Evolutionary conservation across 2,888 invertebrate species (phyloP), one percentile per base, ranked within the genome.

Genomic region (Mimachlamys varia): DNA sequence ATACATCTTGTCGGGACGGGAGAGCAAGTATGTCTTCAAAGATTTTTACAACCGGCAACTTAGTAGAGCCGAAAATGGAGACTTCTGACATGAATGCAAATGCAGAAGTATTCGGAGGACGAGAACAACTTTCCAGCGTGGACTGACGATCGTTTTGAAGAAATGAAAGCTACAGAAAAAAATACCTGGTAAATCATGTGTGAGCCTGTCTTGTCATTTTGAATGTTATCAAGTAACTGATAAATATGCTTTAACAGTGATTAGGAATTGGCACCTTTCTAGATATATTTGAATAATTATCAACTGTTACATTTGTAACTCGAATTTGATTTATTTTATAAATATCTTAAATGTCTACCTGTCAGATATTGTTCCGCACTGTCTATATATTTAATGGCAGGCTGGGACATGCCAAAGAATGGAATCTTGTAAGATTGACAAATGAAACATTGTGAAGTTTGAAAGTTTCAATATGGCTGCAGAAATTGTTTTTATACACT

Each of bases 201-300:
- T 76, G 76, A 76, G 76, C 76, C 76, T 76, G 76, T 76, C 76
- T 76, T 76, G 76, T 76, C 76, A 76, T 33, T 62, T 62, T 76
- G 33, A 76, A 76, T 76, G 76, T 33, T 76, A 76, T 76, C 76
- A 76, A 76, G n/a, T 27, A 27, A 76, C 76, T 76, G 76, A 76
- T 76, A 76, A 76, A 27, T 76, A 10, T 76, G 76, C 76, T 76
- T 76, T 27, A 76, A 76, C 76, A 76, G 76, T 76, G 76, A 76
- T 76, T 76, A 76, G 19, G 76, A 10, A 19, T 27, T 76, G 76
- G 27, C 76, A 76, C 76, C 27, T 76, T 76, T 76, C 76, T 13
- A 27, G 76, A 76, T 76, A 76, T 76, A 27, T 33, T 76, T 76
- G 33, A 76, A 27, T 27, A 76, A 33, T 76, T 76, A 76, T 76